Percentiles rank a stretch among this genome's conserved stretches.
Conservation (phyloP, 2,113 vertebrate species). For the Atlantisia rogersi region DNA sequence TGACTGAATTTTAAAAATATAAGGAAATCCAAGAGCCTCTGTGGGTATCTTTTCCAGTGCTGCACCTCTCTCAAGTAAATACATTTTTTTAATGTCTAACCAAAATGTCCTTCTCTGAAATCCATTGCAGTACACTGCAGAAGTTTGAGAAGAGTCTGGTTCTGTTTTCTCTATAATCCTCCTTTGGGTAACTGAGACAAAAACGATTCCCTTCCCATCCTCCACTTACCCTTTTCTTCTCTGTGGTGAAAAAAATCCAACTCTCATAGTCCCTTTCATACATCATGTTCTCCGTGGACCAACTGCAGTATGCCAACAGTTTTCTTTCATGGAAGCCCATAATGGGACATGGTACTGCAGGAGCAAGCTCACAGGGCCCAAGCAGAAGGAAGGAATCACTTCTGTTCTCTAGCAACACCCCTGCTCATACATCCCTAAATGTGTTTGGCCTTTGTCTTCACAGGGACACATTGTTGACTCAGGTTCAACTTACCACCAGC, state of each 20-base stretch:
- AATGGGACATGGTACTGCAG: background rate
- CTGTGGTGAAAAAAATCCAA: background rate
- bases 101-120: background rate
- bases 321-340: background rate
- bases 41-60: background rate
- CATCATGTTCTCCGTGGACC: background rate
- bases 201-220: background rate
- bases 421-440: background rate
- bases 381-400: background rate
- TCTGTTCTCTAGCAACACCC: background rate
- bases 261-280: background rate
- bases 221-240: background rate
- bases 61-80: background rate
- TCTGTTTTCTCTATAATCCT: background rate
- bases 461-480: background rate
- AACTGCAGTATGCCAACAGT: background rate
- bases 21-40: background rate
- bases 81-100: background rate
- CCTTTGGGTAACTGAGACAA: background rate
- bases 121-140: background rate
- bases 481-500: background rate
- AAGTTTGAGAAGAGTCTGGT: background rate
- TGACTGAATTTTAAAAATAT: background rate
- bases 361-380: background rate
- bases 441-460: background rate